Base-by-base conservation (phyloP, 2,113 vertebrate species). In the Hippocampus barbouri region DNA sequence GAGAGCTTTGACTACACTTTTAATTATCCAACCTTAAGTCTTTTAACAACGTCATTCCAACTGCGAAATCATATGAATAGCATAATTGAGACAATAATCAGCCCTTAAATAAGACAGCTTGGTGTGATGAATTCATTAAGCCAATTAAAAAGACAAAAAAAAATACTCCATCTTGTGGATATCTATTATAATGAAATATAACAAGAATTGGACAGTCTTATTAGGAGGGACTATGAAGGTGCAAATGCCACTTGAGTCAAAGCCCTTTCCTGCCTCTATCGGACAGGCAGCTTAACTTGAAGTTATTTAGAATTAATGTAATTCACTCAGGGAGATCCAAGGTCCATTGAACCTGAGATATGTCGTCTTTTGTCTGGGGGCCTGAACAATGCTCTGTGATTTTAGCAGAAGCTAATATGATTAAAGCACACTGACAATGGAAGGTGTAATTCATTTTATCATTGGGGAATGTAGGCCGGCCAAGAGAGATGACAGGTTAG, bases 261-360 rank as follows among this genome's bases (percentile, higher is more conserved):
- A 86, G 76, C 85, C 80, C 82, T 78, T 81, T 82, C 69, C 73
- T 73, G 63, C 78, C 73, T 88, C 83, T 80, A 72, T 85, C 77
- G 87, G 85, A 90, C 83, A 80, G 78, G 68, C 79, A 81, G 84
- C 80, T 81, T 84, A 91, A 87, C 74, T 69, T 78, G 77, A 80
- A 71, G 70, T 86, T 90, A 89, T 91, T 91, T 86, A 79, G 87
- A 90, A 92, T 92, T 87, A 91, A 92, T 91, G 88, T 82, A 85
- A 90, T 91, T 88, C 88, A 85, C 88, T 74, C 78, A 89, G 89
- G 78, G 77, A 88, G 88, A 91, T 89, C 85, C 75, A 45, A 79
- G 78, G 83, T 86, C 91, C 87, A 90, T 92, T 92, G 91, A 92
- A 88, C 85, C 87, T 91, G 79, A 88, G 91, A 91, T 91, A 89